These are phyloP conservation scores for Orchesella flavescens DNA, from an alignment of 2,888 invertebrate genomes.

Conservation along the genomic window DNA sequence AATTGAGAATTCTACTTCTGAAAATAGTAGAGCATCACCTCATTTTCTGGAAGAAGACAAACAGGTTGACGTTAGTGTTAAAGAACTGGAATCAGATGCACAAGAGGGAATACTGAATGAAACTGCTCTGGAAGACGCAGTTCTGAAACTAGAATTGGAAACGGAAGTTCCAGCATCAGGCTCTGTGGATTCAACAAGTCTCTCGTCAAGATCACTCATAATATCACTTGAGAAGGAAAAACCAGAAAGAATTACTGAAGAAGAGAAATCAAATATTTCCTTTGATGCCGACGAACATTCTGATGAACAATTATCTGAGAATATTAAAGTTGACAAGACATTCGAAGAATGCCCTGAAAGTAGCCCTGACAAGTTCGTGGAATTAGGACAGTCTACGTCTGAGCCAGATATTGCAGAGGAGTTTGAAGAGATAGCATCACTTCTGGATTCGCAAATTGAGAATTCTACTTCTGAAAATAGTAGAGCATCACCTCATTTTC, in stretches of 20 bases:
- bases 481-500: neutral
- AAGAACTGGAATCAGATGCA: neutral
- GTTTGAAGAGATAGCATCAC: neutral
- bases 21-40: neutral
- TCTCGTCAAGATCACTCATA: conserved; percentile 43
- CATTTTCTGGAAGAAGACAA: no score
- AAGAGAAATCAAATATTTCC: conserved; percentile 17
- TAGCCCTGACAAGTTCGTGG: neutral
- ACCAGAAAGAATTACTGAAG: conserved; percentile 13
- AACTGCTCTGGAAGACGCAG: neutral
- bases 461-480: neutral
- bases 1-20: neutral
- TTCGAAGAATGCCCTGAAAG: neutral
- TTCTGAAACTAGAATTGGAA: neutral
- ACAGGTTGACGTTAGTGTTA: neutral
- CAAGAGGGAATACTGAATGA: neutral
- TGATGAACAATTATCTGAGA: neutral
- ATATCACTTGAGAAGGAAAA: conserved; percentile 26
- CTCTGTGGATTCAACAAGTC: conserved; percentile 58
- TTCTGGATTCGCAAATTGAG: no score
- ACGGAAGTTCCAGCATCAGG: conserved; percentile 23
- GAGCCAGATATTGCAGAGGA: conserved; percentile 17
- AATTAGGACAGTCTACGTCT: neutral
- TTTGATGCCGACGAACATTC: neutral
- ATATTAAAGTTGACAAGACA: neutral